Percentiles rank a stretch among this genome's conserved stretches.
phyloP scores from a whole-genome alignment of 2,888 invertebrate genomes.

The Aporophyla lueneburgensis region DNA sequence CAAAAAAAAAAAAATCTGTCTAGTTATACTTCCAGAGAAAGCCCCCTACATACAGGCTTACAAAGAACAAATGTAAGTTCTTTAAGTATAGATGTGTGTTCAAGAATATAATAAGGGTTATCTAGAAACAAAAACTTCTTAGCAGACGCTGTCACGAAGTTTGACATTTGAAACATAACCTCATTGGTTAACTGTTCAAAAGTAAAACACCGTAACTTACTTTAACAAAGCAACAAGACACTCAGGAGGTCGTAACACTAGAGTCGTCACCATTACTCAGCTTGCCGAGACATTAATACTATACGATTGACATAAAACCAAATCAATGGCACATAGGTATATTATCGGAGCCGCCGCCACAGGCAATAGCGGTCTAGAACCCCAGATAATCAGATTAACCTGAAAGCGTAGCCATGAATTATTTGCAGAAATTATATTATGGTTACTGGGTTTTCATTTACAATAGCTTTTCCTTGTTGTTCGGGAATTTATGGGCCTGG shows the following conservation, averaged over 20 bases:
- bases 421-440: constrained; percentile 50
- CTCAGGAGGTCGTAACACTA: constrained; percentile 30
- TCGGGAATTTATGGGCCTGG: constrained; percentile 29
- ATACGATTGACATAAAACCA: constrained; percentile 62
- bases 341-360: constrained; percentile 55
- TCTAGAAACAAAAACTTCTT: not conserved
- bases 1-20: too few relatives aligned
- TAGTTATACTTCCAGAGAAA: too few relatives aligned
- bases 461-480: constrained; percentile 36
- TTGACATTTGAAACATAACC: not conserved
- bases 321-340: constrained; percentile 64
- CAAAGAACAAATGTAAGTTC: too few relatives aligned
- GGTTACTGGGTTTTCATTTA: constrained; percentile 36
- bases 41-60: too few relatives aligned
- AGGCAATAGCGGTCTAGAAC: constrained; percentile 61
- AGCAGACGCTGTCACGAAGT: not conserved
- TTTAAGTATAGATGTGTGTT: too few relatives aligned
- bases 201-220: constrained; percentile 26
- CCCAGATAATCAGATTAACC: constrained; percentile 71
- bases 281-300: constrained; percentile 61
- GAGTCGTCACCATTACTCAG: constrained; percentile 56
- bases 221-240: constrained; percentile 18
- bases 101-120: not conserved
- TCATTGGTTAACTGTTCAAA: not conserved
- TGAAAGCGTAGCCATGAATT: constrained; percentile 69